Evolutionary conservation across 2,113 vertebrate genomes (phyloP), one percentile per base, ranked within the genome.

Genomic region (Stomatorhinus ivindoensis): DNA sequence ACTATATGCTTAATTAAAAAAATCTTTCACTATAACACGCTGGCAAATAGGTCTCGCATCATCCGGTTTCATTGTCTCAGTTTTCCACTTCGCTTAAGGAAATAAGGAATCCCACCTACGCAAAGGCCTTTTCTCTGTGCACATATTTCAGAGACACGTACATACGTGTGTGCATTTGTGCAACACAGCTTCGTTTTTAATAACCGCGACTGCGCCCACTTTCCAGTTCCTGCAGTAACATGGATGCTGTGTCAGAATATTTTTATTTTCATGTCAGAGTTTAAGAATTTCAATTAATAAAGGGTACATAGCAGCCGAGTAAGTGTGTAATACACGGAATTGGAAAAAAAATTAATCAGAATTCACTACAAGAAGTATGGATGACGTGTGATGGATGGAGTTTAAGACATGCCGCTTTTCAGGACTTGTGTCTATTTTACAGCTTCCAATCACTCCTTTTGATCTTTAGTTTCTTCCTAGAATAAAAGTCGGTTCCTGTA

Each of bases 271-370:
- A 61, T 65, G 24, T 76, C 87, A 88, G 46, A 92, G 90, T 42
- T 88, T 91, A 88, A 91, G 86, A 19, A 42, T 15, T 83, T 19
- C 19, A 83, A 19, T 83, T 46, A 39, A 87, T 13, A 61, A 7
- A 51, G 87, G 91, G 91, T 91, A 88, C 73, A 90, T 83, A 88
- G 89, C 88, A 1, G 85, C 76, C 89, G 47, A 88, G 91, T 92
- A 93, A 88, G 93, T 93, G 93, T 92, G 89, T 89, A 92, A 91
- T 35, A 83, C 44, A 87, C 31, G n/a, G 91, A 91, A 86, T 48
- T 92, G 15, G 17, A 17, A 27, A n/a, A 24, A 44, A 24, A 48
- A 85, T n/a, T 0, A 48, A 47, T 47, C 24, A 48, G 24, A 46
- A 65, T 80, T 80, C 73, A 39, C 35, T 2, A 80, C 31, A 80